A percentile compares a stretch with the other conserved stretches of the same genome.
phyloP scores from a whole-genome alignment of 2,888 invertebrate species.

The Apodemia hepburni region DNA sequence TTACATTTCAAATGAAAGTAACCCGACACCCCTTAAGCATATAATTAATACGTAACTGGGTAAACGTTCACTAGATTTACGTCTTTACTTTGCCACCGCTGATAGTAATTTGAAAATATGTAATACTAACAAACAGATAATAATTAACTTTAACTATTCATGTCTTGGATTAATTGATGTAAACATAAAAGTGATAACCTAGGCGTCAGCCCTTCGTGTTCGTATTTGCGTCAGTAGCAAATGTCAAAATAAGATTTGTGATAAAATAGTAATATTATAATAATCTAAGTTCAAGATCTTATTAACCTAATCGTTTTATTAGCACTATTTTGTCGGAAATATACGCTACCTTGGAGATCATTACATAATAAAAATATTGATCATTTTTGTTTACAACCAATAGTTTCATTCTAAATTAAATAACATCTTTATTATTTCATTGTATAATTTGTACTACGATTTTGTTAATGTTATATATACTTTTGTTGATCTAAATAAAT shows the following conservation, averaged over 20 bases:
- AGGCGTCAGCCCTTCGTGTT: constrained; percentile 44
- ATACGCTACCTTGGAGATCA: constrained; percentile 25
- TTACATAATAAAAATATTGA: constrained; percentile 15
- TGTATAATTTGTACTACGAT: background rate
- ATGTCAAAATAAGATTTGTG: constrained; percentile 43
- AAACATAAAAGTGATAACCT: constrained; percentile 52
- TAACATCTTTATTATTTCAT: background rate
- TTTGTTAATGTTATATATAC: background rate
- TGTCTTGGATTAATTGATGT: constrained; percentile 49
- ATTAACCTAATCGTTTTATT: constrained; percentile 51
- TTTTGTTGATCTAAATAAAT: background rate
- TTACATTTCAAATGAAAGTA: constrained; percentile 9
- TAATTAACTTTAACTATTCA: constrained; percentile 21
- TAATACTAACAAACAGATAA: background rate
- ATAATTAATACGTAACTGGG: background rate
- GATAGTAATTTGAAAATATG: constrained; percentile 24
- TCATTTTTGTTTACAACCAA: background rate
- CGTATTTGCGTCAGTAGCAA: constrained; percentile 57
- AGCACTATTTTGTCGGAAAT: constrained; percentile 30
- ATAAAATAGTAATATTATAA: constrained; percentile 46
- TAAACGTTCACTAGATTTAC: background rate
- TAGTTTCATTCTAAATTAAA: background rate
- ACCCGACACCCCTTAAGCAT: constrained; percentile 4
- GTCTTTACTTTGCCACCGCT: constrained; percentile 12
- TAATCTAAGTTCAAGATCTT: constrained; percentile 49